A percentile compares a stretch with the other conserved stretches of the same genome.
These are phyloP conservation scores for Gallinago media DNA, from an alignment of 2,113 vertebrate species.

Conservation along the genomic window DNA sequence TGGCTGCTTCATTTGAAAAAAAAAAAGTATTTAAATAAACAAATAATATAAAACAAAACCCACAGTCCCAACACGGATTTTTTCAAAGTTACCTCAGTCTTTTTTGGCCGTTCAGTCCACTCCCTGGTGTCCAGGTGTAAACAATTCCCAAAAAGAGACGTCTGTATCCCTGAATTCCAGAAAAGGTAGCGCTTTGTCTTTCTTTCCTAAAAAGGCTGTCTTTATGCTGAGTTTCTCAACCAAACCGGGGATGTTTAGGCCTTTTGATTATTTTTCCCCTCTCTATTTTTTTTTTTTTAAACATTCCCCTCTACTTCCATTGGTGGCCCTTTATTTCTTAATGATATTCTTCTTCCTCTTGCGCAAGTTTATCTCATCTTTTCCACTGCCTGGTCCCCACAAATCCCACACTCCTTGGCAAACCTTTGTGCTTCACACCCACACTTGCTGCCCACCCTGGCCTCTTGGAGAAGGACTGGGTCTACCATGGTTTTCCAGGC, in stretches of 20 bases:
- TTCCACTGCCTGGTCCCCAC: not conserved
- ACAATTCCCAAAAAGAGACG: constrained; percentile 70
- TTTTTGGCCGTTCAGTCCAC: constrained; percentile 53
- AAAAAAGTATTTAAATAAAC: constrained; percentile 57
- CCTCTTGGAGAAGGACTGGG: not conserved
- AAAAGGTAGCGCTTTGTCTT: constrained; percentile 57
- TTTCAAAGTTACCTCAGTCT: constrained; percentile 66
- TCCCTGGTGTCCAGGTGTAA: constrained; percentile 70
- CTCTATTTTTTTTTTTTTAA: not conserved
- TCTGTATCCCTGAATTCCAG: constrained; percentile 59
- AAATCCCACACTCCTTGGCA: not conserved
- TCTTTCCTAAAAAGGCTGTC: constrained; percentile 26
- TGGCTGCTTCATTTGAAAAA: constrained; percentile 46
- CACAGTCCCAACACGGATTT: constrained; percentile 25
- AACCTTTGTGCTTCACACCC: not conserved
- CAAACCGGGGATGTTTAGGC: not conserved
- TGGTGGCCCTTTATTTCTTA: not conserved
- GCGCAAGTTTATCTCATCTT: not conserved
- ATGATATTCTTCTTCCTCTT: not conserved
- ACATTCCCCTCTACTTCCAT: not conserved
- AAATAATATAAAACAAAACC: constrained; percentile 71
- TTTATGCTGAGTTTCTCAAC: constrained; percentile 17
- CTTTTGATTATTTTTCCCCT: constrained; percentile 31
- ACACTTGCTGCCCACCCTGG: rapidly evolving
- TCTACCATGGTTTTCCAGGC: not conserved